Conservation (phyloP, 2,797 vertebrate genomes). For the Sarcoramphus papa region DNA sequence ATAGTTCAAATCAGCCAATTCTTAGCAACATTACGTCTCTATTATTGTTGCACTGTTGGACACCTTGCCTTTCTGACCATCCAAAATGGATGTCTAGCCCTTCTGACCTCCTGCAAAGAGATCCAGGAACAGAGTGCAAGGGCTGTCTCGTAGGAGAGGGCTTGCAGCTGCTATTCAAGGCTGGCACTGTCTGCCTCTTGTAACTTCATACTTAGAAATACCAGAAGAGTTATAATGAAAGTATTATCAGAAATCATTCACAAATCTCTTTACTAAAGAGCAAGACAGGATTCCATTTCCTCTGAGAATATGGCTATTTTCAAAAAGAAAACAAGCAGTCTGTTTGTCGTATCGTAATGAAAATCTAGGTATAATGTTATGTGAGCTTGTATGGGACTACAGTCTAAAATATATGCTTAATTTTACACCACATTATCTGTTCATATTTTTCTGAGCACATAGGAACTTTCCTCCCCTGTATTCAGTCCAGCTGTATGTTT, state of each 20-base stretch:
- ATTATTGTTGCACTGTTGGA: neutral
- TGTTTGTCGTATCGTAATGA: neutral
- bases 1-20: neutral
- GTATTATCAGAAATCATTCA: neutral
- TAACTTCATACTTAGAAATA: neutral
- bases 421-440: neutral
- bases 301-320: neutral
- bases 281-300: neutral
- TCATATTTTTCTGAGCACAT: neutral
- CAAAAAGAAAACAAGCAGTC: neutral
- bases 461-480: neutral
- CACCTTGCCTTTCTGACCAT: neutral
- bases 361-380: neutral
- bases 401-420: neutral
- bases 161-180: neutral
- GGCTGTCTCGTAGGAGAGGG: neutral
- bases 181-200: neutral
- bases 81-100: neutral
- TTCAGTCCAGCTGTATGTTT: neutral
- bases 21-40: rapidly evolving
- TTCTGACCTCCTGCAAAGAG: neutral
- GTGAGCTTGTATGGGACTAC: neutral
- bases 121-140: neutral
- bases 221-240: neutral
- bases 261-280: neutral